Evolutionary conservation across 2,888 invertebrate species (phyloP), one percentile per base, ranked within the genome.

Genomic region (Agrenia bidenticulata): DNA sequence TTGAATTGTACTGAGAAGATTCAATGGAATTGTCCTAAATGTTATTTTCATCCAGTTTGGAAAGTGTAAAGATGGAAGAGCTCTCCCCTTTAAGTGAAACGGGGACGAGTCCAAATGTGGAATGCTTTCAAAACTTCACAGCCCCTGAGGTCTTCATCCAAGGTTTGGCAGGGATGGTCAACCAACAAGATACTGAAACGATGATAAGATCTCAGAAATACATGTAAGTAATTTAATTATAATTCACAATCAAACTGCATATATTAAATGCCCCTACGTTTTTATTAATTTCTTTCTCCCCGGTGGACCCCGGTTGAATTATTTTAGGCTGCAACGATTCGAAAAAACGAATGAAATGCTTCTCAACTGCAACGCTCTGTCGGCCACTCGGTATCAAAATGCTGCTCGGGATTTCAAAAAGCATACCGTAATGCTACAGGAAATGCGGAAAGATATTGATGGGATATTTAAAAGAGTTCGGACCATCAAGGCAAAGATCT

Each of bases 321-420:
- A 69, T 81, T 83, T 1, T 78, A 94, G 94, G 92, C 80, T 98
- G 26, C 92, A 93, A 77, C 85, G 97, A 62, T 99, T 97, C 82
- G 98, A 98, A 79, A 98, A 98, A 81, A 98, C 98, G 0, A 99
- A 98, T 78, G 98, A 99, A 83, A 99, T 98, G 98, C 82, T 99
- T 32, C 89, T 93, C 11, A 98, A 97, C 80, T 97, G 97, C 79
- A 96, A 96, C 80, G 90, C 92, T 19, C 81, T 99, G n/a, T 94
- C 96, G 0, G 88, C 90, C 2, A 89, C 89, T 70, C 85, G 98
- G 13, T 85, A 94, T 61, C 90, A 93, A 78, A 87, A 87, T 21
- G 94, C 95, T 0, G 88, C 87, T 9, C 86, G 87, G 0, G 96
- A 98, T 78, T 94, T 97, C 77, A 92, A 90, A 77, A 89, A 89